Percentiles rank a stretch among this genome's conserved stretches.
Evolutionary conservation across 2,797 vertebrate genomes (phyloP).

Genomic region (Uromys caudimaculatus): DNA sequence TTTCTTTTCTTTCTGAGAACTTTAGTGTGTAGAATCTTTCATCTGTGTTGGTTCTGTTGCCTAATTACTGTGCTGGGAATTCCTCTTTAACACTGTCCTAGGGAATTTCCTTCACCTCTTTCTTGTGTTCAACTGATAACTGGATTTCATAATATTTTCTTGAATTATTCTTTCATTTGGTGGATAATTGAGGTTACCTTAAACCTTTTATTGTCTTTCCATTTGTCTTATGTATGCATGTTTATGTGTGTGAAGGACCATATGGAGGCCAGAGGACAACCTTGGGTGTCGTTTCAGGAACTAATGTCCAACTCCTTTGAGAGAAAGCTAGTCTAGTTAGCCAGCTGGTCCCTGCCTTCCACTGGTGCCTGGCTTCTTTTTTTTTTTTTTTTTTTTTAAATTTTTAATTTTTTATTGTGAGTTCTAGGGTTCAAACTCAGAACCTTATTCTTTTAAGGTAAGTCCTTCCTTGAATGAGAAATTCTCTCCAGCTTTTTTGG

Average conservation of each 20-base stretch:
- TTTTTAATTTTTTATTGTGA: background rate
- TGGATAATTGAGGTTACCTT: background rate
- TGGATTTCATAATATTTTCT: background rate
- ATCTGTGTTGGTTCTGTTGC: conserved; percentile 19
- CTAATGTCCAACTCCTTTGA: background rate
- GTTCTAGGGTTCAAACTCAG: background rate
- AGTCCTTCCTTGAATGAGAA: background rate
- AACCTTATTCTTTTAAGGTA: background rate
- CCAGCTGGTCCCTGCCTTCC: background rate
- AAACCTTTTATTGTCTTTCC: background rate
- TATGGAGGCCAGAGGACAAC: background rate
- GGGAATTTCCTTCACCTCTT: background rate
- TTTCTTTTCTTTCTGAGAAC: background rate
- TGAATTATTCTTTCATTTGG: background rate
- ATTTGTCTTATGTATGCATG: background rate
- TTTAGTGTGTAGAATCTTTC: background rate
- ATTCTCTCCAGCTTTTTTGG: background rate
- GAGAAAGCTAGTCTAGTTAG: background rate
- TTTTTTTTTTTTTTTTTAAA: background rate
- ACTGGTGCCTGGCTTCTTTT: background rate
- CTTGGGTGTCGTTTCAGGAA: background rate
- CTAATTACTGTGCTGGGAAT: conserved; percentile 1
- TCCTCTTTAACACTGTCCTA: background rate
- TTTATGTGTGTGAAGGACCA: background rate
- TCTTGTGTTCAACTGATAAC: background rate